Evolutionary conservation across 2,797 vertebrate genomes (phyloP).

Genomic region (Bufotes viridis): DNA sequence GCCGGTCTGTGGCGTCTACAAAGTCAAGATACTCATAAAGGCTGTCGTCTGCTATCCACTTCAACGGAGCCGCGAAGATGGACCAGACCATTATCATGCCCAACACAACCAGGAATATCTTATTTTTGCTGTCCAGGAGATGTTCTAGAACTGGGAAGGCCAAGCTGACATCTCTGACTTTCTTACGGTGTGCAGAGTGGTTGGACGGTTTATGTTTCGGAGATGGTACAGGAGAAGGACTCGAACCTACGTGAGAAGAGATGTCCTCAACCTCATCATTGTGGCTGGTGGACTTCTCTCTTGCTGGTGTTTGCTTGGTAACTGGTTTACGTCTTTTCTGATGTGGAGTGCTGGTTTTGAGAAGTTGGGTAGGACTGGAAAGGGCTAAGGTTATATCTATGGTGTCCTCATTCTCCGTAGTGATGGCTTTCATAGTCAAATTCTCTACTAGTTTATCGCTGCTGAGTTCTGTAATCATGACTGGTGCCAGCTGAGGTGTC

Average conservation of each 20-base stretch:
- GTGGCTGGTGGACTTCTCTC: background rate
- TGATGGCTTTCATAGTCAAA: background rate
- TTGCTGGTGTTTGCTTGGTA: background rate
- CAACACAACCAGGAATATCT: slow-evolving; percentile 81
- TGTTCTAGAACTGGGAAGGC: slow-evolving; percentile 61
- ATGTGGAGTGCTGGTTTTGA: background rate
- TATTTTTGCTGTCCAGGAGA: slow-evolving; percentile 72
- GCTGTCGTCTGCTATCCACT: slow-evolving; percentile 82
- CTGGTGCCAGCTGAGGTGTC: background rate
- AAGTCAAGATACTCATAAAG: slow-evolving; percentile 89
- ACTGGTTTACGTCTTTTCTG: background rate
- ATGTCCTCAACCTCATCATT: background rate
- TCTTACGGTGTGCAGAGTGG: slow-evolving; percentile 24
- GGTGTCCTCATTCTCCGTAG: background rate
- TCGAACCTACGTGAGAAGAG: background rate
- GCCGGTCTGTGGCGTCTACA: slow-evolving; percentile 82
- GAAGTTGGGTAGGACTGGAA: background rate
- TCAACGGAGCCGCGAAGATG: slow-evolving; percentile 74
- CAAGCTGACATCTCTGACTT: background rate
- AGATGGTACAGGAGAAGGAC: background rate
- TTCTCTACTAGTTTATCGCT: background rate
- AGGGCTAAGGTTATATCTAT: background rate
- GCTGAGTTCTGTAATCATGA: background rate
- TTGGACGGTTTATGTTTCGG: background rate
- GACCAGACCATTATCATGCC: slow-evolving; percentile 79